Conservation (phyloP, 2,888 invertebrate genomes). For the Phania funesta region DNA sequence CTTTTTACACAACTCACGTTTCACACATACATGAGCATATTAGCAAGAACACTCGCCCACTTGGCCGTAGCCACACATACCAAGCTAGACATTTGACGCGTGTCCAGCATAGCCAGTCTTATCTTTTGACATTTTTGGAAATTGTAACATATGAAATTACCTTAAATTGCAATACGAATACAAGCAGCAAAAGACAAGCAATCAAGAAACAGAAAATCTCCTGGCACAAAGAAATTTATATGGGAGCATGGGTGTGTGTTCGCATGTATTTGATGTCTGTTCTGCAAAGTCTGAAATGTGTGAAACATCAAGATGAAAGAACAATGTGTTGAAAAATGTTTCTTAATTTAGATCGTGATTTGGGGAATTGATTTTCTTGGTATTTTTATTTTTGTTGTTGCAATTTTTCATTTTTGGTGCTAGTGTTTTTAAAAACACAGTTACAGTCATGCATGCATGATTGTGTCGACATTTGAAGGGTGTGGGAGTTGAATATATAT, state of each 20-base stretch:
- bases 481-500: neutral
- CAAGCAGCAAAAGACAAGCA: slow-evolving; percentile 2
- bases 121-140: slow-evolving; percentile 47
- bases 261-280: slow-evolving; percentile 34
- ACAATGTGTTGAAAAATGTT: slow-evolving; percentile 58
- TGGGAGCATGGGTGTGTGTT: neutral
- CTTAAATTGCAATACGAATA: slow-evolving; percentile 58
- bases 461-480: slow-evolving; percentile 13
- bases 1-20: slow-evolving; percentile 49
- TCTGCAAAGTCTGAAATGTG: slow-evolving; percentile 50
- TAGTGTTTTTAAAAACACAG: slow-evolving; percentile 25
- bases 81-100: slow-evolving; percentile 34
- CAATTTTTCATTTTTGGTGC: slow-evolving; percentile 66
- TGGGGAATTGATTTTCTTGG: slow-evolving; percentile 66
- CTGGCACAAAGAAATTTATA: slow-evolving; percentile 4
- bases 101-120: slow-evolving; percentile 38
- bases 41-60: neutral
- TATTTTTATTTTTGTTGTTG: slow-evolving; percentile 37
- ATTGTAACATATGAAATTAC: slow-evolving; percentile 63
- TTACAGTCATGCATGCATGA: slow-evolving; percentile 40
- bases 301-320: slow-evolving; percentile 51
- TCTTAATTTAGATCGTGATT: slow-evolving; percentile 61
- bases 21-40: neutral
- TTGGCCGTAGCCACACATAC: neutral
- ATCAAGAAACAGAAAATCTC: slow-evolving; percentile 24